phyloP scores from a whole-genome alignment of 2,113 vertebrate genomes.

The Leiothrix lutea region DNA sequence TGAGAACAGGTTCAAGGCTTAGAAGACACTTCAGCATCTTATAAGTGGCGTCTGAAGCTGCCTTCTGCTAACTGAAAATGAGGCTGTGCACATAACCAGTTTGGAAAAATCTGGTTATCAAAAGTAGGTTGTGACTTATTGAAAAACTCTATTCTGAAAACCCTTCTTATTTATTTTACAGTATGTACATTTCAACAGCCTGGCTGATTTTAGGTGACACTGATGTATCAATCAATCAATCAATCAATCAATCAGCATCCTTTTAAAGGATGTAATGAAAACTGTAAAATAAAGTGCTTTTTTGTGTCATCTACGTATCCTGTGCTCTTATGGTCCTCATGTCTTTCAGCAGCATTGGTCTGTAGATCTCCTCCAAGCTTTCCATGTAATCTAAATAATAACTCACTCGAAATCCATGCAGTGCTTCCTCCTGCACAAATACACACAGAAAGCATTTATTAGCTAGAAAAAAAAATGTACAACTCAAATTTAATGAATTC shows the following conservation, averaged over 20 bases:
- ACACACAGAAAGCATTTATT: background rate
- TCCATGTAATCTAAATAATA: conserved; percentile 89
- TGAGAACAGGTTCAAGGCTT: background rate
- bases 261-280: conserved; percentile 33
- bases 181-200: background rate
- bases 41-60: background rate
- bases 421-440: conserved; percentile 87
- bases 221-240: background rate
- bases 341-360: conserved; percentile 80
- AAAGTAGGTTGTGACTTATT: background rate
- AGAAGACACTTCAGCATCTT: background rate
- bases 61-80: background rate
- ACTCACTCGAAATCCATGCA: conserved; percentile 85
- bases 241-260: background rate
- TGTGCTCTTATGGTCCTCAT: conserved; percentile 78
- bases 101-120: background rate
- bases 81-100: background rate
- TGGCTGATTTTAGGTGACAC: background rate
- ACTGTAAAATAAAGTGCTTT: background rate
- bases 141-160: conserved; percentile 20
- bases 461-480: background rate
- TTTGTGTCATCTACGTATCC: conserved; percentile 39
- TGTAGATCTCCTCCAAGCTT: conserved; percentile 82
- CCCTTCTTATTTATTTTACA: conserved; percentile 4
- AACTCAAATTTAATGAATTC: background rate